phyloP scores from a whole-genome alignment of 1,140 invertebrate genomes.

The Zaprionus lachaisei region DNA sequence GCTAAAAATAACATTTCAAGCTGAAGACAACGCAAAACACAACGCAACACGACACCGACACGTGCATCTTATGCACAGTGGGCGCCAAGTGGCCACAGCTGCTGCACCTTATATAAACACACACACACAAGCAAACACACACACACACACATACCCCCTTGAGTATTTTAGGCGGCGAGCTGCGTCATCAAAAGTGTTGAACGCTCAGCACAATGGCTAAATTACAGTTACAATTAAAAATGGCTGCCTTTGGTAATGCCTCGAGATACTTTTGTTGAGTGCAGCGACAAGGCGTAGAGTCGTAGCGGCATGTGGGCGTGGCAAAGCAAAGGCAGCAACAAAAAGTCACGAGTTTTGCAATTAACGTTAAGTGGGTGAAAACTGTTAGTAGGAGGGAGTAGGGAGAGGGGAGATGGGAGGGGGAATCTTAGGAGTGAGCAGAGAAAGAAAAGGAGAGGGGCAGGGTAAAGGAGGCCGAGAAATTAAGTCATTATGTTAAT shows the following conservation, averaged over 20 bases:
- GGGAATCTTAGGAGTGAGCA: neutral
- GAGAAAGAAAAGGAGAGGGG: neutral
- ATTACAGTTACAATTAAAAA: constrained; percentile 84
- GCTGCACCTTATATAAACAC: constrained; percentile 10
- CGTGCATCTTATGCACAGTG: constrained; percentile 24
- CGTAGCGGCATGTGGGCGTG: constrained; percentile 20
- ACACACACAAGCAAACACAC: constrained; percentile 6
- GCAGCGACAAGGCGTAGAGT: constrained; percentile 10
- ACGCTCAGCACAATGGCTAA: constrained; percentile 68
- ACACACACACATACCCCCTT: neutral
- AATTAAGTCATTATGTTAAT: constrained; percentile 6
- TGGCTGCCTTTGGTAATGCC: constrained; percentile 47
- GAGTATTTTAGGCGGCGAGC: constrained; percentile 29
- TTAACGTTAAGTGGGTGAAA: constrained; percentile 61
- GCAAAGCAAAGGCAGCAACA: constrained; percentile 21
- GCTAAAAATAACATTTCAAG: constrained; percentile 53
- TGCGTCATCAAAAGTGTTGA: constrained; percentile 79
- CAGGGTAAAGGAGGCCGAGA: neutral
- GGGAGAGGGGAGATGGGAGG: neutral
- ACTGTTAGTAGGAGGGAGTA: neutral
- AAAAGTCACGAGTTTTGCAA: constrained; percentile 62
- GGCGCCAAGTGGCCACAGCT: constrained; percentile 25
- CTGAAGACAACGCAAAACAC: constrained; percentile 27
- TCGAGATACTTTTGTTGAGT: constrained; percentile 59
- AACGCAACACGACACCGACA: constrained; percentile 45